phyloP scores from a whole-genome alignment of 2,797 vertebrate genomes.

The Enteromius radiatus region DNA sequence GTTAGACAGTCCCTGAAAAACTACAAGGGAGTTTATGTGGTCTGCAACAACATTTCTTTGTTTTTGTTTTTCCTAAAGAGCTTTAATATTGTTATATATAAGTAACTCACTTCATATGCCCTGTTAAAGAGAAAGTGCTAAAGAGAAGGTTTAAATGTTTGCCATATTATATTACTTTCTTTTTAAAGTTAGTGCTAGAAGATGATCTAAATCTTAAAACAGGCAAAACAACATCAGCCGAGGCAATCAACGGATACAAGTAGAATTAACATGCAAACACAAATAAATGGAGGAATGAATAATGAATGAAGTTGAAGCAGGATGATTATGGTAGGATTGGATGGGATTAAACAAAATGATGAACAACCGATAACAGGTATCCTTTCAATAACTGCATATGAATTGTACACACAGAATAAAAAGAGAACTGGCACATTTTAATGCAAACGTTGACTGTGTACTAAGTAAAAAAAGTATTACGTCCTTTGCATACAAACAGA shows the following conservation, averaged over 20 bases:
- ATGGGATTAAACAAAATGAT: slow-evolving; percentile 7
- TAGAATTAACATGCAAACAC: neutral
- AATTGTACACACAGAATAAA: neutral
- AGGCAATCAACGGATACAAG: neutral
- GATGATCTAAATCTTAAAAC: neutral
- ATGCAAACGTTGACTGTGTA: neutral
- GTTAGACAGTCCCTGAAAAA: neutral
- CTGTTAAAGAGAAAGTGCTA: neutral
- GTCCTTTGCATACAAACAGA: neutral
- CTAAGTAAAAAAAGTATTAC: neutral
- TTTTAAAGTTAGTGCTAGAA: neutral
- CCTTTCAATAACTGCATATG: neutral
- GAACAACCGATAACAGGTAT: neutral
- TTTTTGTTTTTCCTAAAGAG: neutral
- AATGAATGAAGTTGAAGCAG: neutral
- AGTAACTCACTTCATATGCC: neutral
- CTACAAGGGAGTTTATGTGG: neutral
- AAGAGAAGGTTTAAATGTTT: neutral
- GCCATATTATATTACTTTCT: neutral
- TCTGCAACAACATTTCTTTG: neutral
- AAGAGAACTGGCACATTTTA: neutral
- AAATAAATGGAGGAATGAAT: neutral
- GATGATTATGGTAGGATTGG: neutral
- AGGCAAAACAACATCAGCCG: neutral
- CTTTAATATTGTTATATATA: neutral